phyloP scores from a whole-genome alignment of 2,797 vertebrate species.

The Mastacembelus armatus region DNA sequence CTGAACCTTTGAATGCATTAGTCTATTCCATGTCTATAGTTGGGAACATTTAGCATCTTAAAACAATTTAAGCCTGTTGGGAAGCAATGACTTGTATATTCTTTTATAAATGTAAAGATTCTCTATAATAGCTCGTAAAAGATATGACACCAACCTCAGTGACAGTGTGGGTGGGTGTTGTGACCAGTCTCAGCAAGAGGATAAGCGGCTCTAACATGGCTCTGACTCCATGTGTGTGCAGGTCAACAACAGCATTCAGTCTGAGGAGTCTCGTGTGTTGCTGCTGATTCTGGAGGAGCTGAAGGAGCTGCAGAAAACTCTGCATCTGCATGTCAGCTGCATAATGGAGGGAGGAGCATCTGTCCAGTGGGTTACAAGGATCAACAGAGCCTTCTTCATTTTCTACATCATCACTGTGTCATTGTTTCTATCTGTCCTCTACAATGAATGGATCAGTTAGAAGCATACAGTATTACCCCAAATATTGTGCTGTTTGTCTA shows the following conservation, averaged over 20 bases:
- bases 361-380: constrained; percentile 51
- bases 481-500: neutral
- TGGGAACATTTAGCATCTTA: too few species aligned
- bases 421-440: constrained; percentile 69
- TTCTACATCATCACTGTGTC: constrained; percentile 61
- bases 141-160: too few species aligned
- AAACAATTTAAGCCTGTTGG: neutral
- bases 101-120: too few species aligned
- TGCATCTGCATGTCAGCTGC: constrained; percentile 20
- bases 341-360: constrained; percentile 4
- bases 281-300: constrained; percentile 71
- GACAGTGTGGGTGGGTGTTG: too few species aligned
- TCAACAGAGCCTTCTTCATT: constrained; percentile 70
- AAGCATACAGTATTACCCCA: neutral
- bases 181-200: neutral
- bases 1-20: too few species aligned
- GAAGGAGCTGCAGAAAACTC: constrained; percentile 54
- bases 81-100: neutral
- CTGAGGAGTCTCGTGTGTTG: constrained; percentile 45
- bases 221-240: constrained; percentile 31
- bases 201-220: neutral
- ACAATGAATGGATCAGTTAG: constrained; percentile 63
- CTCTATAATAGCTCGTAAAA: too few species aligned
- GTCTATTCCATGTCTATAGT: too few species aligned
- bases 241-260: constrained; percentile 27